Base-by-base conservation (phyloP, 2,888 invertebrate genomes). In the Eucriotettix oculatus region DNA sequence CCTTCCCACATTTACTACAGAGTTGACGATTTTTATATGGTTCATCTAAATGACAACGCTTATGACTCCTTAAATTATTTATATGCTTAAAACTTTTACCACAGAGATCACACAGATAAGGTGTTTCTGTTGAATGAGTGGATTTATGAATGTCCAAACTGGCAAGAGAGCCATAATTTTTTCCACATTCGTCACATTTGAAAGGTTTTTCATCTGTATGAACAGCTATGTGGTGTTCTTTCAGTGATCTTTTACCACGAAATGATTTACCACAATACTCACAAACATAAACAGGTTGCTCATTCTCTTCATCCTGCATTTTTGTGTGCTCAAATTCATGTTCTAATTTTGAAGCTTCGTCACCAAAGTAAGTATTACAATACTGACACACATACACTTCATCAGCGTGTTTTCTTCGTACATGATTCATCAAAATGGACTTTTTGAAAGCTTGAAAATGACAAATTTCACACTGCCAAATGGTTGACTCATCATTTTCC, bases 51-150 rank as follows among this genome's bases (percentile, higher is more conserved):
- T 73, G 73, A 53, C 67, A 70, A 58, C 70, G 67, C 59, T 71
- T 72, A 48, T 73, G 73, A 5, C 71, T 69, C 11, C 70, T 64
- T 44, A 73, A 66, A 64, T 71, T 71, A 61, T 70, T 70, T 0
- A 70, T 69, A 62, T 72, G 71, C 59, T 72, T 72, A 58, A 73
- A 73, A 53, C 69, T 68, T 63, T 72, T 72, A 0, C 73, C 73
- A 61, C 73, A 73, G n/a, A 70, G 56, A 65, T 72, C 71, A 60
- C 73, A 73, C 0, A 73, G 63, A 58, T 68, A 71, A 0, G 71
- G 70, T 3, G 62, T 64, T 56, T 64, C 65, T 0, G 54, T 60
- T 11, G 63, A 64, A 58, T 65, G 72, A 41, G 71, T 71, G 9
- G 71, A 70, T 58, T 68, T 68, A 58, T 72, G 71, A 57, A 72